Evolutionary conservation across 2,888 invertebrate species (phyloP).

Genomic region (Rotaria macrura): DNA sequence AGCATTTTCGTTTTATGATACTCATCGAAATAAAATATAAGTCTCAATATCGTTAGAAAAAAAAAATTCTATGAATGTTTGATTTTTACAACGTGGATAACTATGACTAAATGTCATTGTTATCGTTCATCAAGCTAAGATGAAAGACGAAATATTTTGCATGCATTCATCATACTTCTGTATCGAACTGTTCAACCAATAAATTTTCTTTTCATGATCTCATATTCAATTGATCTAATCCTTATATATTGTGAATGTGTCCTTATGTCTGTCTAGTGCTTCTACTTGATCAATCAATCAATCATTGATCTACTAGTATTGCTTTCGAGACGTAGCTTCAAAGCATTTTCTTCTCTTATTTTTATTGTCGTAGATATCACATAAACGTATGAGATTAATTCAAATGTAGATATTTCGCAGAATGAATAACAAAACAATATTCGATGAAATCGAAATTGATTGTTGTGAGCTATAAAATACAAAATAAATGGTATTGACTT

Average conservation of each 20-base stretch:
- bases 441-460: neutral
- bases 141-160: neutral
- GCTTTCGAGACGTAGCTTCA: neutral
- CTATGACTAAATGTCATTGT: neutral
- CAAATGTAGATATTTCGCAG: neutral
- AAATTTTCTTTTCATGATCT: neutral
- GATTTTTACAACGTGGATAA: neutral
- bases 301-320: neutral
- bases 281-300: neutral
- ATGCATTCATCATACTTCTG: neutral
- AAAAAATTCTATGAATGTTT: neutral
- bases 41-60: neutral
- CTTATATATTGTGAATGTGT: neutral
- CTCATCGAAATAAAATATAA: neutral
- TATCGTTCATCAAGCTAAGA: neutral
- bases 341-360: neutral
- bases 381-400: neutral
- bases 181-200: neutral
- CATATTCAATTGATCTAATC: neutral
- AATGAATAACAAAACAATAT: neutral
- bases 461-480: neutral
- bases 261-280: neutral
- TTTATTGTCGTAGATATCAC: neutral
- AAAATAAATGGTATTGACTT: neutral
- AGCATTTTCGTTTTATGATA: neutral